Evolutionary conservation across 2,113 vertebrate genomes (phyloP), one percentile per base, ranked within the genome.

Genomic region (Onychorhynchus coronatus): DNA sequence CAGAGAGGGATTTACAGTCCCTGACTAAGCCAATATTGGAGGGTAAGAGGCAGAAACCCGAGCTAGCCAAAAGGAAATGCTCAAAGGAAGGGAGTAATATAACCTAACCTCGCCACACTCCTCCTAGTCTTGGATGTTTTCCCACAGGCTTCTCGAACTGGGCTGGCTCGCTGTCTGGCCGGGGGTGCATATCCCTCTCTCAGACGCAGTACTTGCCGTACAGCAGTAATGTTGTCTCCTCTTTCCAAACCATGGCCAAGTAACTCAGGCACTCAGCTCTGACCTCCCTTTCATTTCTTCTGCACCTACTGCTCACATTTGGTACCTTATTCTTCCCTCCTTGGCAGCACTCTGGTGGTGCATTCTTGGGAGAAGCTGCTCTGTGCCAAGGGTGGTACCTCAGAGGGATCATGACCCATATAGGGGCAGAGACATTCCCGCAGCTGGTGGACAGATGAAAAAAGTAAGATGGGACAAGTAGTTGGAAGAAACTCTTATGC

Each of bases 61-160:
- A 93, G 62, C 41, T 39, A 58, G 72, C 50, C 88, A 80, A 83
- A 76, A 91, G 92, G 89, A 96, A 95, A 94, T 89, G 55, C 56
- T 93, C 71, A 87, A 81, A 94, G 87, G 78, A 95, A 92, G 72
- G 30, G 37, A 0, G 5, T 62, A 67, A 80, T 42, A 83, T n/a
- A 84, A 86, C 46, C 50, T 66, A 65, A 20, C 27, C 12, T n/a
- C 0, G 1, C 3, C 16, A 8, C 25, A 53, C 28, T 84, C 56
- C 41, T 86, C 25, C 24, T 8, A 0, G 37, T 13, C 33, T 66
- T 81, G 70, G 56, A 63, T 44, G 35, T 50, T 62, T 78, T 89
- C 44, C 72, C 4, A 0, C 33, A 78, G 68, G 56, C 44, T 90
- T 49, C 37, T 3, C 9, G 46, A 90, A n/a, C 27, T 7, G 5